Evolutionary conservation across 1,140 invertebrate genomes (phyloP), one percentile per base, ranked within the genome.

Genomic region (Vanessa tameamea): DNA sequence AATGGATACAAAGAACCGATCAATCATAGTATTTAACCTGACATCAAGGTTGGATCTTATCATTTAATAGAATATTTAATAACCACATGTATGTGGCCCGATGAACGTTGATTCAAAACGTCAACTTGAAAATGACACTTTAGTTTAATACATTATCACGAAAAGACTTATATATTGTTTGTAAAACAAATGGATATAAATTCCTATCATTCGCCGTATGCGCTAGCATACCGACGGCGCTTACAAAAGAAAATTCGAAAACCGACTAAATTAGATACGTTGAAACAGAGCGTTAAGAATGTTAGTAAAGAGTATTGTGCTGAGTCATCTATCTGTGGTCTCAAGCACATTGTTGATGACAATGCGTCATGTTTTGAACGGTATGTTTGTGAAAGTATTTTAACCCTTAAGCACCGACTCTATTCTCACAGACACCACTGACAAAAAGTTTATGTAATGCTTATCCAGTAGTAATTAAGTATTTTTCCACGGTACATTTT

Each of bases 61-160:
- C 88, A 51, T 48, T 37, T 85, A 89, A 88, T 88, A 80, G 87
- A 91, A 91, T 90, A 88, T 87, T 90, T 88, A 90, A 90, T 77
- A 78, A 86, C 76, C 72, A 65, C 74, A 79, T 82, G 87, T 80
- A 80, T 80, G 75, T 64, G 76, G 37, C 69, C 37, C 50, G 66
- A 50, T 75, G 75, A 47, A 11, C 72, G 51, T 55, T 76, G 3
- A 61, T 76, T 71, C 64, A 66, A 76, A 78, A 75, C 68, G 70
- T 67, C 64, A 64, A 76, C 55, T 59, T 53, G 43, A 47, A 75
- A 78, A 76, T 64, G 13, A 64, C 72, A 74, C 59, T 64, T n/a
- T 23, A 13, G 50, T 59, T 55, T 37, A 55, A 74, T 15, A 69
- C 23, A 20, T 51, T 23, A 63, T 37, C 15, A n/a, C 26, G 53